These are phyloP conservation scores for Ganaspis sp. DNA, from an alignment of 1,140 invertebrate species.

Conservation along the genomic window DNA sequence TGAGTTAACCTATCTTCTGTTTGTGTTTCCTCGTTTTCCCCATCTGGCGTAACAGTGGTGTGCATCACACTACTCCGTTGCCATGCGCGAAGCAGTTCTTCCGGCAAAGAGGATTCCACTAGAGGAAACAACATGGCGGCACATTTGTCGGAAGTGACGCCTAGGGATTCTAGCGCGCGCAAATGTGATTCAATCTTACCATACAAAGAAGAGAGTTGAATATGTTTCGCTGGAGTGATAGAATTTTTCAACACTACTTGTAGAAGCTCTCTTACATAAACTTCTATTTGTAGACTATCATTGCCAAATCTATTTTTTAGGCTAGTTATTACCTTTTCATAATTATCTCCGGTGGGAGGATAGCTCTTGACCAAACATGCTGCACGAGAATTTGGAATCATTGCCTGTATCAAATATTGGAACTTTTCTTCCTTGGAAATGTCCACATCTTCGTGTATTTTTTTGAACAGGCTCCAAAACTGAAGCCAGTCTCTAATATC, in stretches of 20 bases:
- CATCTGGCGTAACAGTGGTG: neutral
- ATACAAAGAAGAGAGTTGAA: neutral
- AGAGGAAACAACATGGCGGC: slow-evolving; percentile 42
- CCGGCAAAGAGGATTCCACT: neutral
- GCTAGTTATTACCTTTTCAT: slow-evolving; percentile 50
- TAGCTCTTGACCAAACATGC: slow-evolving; percentile 28
- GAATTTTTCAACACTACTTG: slow-evolving; percentile 37
- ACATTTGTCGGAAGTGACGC: slow-evolving; percentile 42
- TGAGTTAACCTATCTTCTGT: neutral
- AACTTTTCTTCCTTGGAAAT: slow-evolving; percentile 49
- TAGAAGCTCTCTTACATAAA: slow-evolving; percentile 31
- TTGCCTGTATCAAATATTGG: slow-evolving; percentile 50
- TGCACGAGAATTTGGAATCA: slow-evolving; percentile 35
- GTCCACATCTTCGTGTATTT: slow-evolving; percentile 46
- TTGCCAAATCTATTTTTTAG: slow-evolving; percentile 54
- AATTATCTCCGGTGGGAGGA: slow-evolving; percentile 40
- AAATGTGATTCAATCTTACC: slow-evolving; percentile 28
- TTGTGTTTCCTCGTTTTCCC: neutral
- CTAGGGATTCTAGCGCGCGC: neutral
- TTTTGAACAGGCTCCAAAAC: slow-evolving; percentile 55
- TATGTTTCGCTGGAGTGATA: neutral
- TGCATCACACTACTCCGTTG: neutral
- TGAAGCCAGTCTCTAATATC: slow-evolving; percentile 53
- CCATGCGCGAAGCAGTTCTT: slow-evolving; percentile 21
- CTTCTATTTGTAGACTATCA: slow-evolving; percentile 35